phyloP scores from a whole-genome alignment of 1,140 invertebrate genomes.

The Meteorus sp. region DNA sequence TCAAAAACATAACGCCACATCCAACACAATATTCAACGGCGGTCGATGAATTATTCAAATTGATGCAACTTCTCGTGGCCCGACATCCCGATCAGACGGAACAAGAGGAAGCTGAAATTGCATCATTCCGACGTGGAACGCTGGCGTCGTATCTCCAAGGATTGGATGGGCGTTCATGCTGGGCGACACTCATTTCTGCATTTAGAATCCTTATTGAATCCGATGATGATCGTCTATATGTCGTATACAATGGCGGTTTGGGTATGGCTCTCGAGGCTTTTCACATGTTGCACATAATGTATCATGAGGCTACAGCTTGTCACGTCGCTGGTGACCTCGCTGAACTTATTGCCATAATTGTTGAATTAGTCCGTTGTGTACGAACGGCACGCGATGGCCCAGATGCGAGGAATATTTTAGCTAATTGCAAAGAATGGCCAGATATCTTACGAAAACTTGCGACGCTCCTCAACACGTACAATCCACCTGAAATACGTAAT shows the following conservation, averaged over 20 bases:
- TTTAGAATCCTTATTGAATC: conserved; percentile 84
- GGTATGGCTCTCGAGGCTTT: conserved; percentile 88
- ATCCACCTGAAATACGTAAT: conserved; percentile 81
- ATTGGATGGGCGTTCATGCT: conserved; percentile 80
- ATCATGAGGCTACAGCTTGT: conserved; percentile 90
- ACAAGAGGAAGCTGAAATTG: conserved; percentile 79
- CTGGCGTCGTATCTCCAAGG: conserved; percentile 81
- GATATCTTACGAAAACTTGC: conserved; percentile 83
- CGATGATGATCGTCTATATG: conserved; percentile 84
- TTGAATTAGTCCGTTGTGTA: conserved; percentile 72
- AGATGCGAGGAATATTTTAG: conserved; percentile 66
- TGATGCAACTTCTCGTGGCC: conserved; percentile 82
- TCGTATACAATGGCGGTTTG: conserved; percentile 85
- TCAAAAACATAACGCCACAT: conserved; percentile 93
- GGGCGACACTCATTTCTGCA: conserved; percentile 87
- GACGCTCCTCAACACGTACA: conserved; percentile 87
- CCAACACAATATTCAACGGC: conserved; percentile 88
- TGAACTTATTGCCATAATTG: conserved; percentile 78
- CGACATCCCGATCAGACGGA: conserved; percentile 76
- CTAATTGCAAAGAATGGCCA: conserved; percentile 78
- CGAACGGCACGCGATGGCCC: conserved; percentile 67
- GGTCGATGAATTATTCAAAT: conserved; percentile 87
- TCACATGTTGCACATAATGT: conserved; percentile 89
- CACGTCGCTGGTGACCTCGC: conserved; percentile 82
- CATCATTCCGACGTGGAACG: conserved; percentile 78